These are phyloP conservation scores for Leptodactylus fallax DNA, from an alignment of 2,797 vertebrate species.

Conservation along the genomic window DNA sequence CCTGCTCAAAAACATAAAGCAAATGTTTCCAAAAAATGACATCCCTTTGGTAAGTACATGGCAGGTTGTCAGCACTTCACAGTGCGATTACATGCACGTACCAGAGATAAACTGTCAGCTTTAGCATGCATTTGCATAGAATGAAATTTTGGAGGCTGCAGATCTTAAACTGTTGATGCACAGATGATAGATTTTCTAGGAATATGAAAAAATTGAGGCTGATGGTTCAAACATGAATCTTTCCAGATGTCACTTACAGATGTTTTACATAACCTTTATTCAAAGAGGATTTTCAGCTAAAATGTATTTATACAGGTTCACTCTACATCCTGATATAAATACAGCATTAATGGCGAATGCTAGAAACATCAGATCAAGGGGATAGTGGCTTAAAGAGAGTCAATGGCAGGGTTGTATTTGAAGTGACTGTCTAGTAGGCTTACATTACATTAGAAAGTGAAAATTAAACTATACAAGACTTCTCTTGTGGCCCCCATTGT, in stretches of 20 bases:
- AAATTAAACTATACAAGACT: too few species aligned
- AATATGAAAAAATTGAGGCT: background rate
- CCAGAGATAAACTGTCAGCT: background rate
- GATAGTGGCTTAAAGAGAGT: background rate
- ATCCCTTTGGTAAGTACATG: conserved; percentile 11
- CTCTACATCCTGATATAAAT: background rate
- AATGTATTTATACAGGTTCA: background rate
- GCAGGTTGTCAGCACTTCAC: conserved; percentile 22
- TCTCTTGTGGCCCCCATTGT: background rate
- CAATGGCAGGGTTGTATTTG: background rate
- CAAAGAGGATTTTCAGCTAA: background rate
- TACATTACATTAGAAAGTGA: too few species aligned
- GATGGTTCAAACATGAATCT: background rate
- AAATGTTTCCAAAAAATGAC: conserved; percentile 17
- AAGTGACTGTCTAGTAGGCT: background rate
- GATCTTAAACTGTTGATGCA: background rate
- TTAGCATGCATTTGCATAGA: conserved; percentile 17
- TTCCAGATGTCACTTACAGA: conserved; percentile 13
- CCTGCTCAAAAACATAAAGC: conserved; percentile 2
- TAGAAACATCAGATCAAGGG: background rate
- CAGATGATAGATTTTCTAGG: background rate
- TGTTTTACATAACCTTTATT: conserved; percentile 6
- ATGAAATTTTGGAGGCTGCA: background rate
- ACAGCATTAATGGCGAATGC: background rate
- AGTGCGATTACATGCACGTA: conserved; percentile 15